Conservation (phyloP, 2,888 invertebrate genomes). For the Sminthurinus aureus region DNA sequence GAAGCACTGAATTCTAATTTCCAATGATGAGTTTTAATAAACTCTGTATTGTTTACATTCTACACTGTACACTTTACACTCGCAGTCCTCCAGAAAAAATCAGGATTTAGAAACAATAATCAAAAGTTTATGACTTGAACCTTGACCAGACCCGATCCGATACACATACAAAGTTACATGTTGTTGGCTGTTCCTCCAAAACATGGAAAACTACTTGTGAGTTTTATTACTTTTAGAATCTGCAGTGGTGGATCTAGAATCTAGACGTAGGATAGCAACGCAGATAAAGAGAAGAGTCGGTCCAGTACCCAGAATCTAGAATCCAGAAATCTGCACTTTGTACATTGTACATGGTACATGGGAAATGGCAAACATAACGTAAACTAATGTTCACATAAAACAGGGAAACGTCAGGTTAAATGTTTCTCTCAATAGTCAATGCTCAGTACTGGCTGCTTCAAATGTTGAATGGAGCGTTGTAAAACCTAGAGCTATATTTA, state of each 20-base stretch:
- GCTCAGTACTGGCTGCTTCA: neutral
- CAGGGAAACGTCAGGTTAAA: conserved; percentile 1
- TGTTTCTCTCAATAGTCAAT: neutral
- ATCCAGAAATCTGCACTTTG: neutral
- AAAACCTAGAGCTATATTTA: neutral
- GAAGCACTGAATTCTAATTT: too few relatives aligned
- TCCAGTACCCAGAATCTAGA: neutral
- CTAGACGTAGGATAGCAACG: neutral
- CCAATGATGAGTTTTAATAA: too few relatives aligned
- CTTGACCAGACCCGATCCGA: too few relatives aligned
- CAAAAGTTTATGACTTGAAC: too few relatives aligned
- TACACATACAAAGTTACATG: too few relatives aligned
- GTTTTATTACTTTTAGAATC: too few relatives aligned
- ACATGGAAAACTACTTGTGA: too few relatives aligned
- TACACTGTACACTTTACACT: too few relatives aligned
- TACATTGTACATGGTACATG: neutral
- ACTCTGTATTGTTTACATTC: too few relatives aligned
- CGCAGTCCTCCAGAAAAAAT: too few relatives aligned
- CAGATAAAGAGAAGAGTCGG: neutral
- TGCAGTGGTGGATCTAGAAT: neutral
- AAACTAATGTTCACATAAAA: neutral
- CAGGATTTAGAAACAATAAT: too few relatives aligned
- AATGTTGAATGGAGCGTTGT: neutral
- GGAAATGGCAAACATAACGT: neutral
- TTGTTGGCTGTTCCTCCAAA: too few relatives aligned